These are phyloP conservation scores for Bolinopsis microptera DNA, from an alignment of 37 sponge, comb jelly and placozoan species.

Conservation along the genomic window DNA sequence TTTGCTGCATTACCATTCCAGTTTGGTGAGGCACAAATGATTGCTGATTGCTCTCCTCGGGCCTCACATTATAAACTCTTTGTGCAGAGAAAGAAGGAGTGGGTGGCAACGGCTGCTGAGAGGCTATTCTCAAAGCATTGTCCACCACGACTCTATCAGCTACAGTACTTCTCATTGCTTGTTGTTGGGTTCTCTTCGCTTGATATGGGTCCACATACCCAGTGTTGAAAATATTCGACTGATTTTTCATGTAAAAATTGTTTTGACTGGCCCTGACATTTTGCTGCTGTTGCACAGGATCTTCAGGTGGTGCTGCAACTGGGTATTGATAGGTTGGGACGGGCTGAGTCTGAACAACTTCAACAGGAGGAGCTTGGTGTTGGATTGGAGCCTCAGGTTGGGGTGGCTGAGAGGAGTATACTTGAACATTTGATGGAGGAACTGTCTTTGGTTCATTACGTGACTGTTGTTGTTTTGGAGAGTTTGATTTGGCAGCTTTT, in stretches of 20 bases:
- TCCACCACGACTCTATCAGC: not conserved
- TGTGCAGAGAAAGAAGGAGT: not conserved
- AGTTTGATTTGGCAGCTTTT: not conserved
- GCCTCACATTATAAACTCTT: too few species aligned
- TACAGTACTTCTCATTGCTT: too few species aligned
- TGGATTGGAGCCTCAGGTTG: too few species aligned
- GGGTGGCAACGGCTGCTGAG: not conserved
- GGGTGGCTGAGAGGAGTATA: too few species aligned
- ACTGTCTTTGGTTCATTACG: not conserved
- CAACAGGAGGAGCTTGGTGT: not conserved
- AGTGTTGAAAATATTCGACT: constrained; percentile 10
- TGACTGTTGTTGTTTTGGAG: not conserved
- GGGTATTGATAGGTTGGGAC: not conserved
- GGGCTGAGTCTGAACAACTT: not conserved
- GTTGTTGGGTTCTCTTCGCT: not conserved
- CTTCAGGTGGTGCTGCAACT: not conserved
- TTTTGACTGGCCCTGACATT: not conserved
- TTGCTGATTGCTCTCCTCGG: too few species aligned
- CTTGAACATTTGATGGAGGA: not conserved
- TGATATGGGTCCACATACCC: not conserved
- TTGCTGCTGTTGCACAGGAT: not conserved
- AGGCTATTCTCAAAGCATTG: constrained; percentile 21
- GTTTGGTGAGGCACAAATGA: too few species aligned
- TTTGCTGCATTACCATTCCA: too few species aligned
- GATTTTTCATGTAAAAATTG: constrained; percentile 40